Conservation (phyloP, 2,888 invertebrate genomes). For the Leptinotarsa haldemani region DNA sequence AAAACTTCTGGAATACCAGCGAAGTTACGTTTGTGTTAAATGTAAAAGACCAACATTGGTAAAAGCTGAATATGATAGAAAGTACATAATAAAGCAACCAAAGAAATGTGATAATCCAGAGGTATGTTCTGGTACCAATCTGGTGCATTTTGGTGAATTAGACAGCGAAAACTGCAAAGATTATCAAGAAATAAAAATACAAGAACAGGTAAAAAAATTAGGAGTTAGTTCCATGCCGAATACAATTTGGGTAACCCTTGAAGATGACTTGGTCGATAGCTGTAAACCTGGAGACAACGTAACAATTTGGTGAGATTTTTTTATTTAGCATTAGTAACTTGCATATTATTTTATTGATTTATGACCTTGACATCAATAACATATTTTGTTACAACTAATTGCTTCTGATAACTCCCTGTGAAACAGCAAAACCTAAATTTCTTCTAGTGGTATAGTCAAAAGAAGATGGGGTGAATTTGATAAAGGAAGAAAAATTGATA, state of each 20-base stretch:
- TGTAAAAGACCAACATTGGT: conserved; percentile 77
- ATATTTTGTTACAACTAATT: conserved; percentile 5
- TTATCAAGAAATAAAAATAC: conserved; percentile 87
- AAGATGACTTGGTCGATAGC: conserved; percentile 87
- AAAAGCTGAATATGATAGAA: conserved; percentile 75
- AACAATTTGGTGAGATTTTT: conserved; percentile 75
- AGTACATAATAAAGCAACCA: conserved; percentile 65
- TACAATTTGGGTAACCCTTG: conserved; percentile 81
- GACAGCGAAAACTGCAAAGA: conserved; percentile 78
- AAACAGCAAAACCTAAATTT: background rate
- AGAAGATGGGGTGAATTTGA: conserved; percentile 77
- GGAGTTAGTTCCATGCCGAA: conserved; percentile 80
- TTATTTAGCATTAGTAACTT: background rate
- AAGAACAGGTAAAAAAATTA: conserved; percentile 82
- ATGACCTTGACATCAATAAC: too few relatives aligned
- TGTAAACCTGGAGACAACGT: conserved; percentile 93
- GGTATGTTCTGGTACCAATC: conserved; percentile 70
- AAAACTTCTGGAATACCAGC: conserved; percentile 81
- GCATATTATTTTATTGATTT: too few relatives aligned
- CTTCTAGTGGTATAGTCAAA: conserved; percentile 78
- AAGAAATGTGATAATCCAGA: conserved; percentile 70
- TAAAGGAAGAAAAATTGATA: conserved; percentile 73
- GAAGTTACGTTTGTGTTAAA: conserved; percentile 80
- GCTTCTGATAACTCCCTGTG: too few relatives aligned
- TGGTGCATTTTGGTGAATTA: conserved; percentile 68